Base-by-base conservation (phyloP, 2,888 invertebrate species). In the Tenthredo mesomela region DNA sequence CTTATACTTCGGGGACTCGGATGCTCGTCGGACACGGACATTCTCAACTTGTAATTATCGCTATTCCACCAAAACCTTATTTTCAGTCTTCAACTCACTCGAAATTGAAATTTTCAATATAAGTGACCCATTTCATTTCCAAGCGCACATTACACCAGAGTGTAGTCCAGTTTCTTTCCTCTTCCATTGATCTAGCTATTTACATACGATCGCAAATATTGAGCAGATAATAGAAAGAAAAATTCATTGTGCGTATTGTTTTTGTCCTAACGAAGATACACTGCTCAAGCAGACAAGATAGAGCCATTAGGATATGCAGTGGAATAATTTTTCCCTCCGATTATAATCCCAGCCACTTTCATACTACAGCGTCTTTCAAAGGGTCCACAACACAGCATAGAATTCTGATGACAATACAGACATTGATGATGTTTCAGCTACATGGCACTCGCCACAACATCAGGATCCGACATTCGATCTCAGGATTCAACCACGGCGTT, bases 1-100 rank as follows among this genome's bases (percentile, higher is more conserved):
- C 85, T 87, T 83, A 85, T 88, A 82, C 87, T 88, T 9, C 70
- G 80, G 37, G 87, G 85, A 43, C 88, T 88, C 25, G 88, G 88
- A 0, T 88, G 88, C 80, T 84, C 88, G n/a, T 84, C 86, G 77
- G 85, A 87, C 85, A 82, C 86, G 15, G 77, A 67, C 9, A 82
- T 86, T 70, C 73, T 88, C 43, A 86, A 75, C 47, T 70, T 85
- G 86, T 86, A 47, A 58, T 47, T 2, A 47, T 25, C 6, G 10
- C n/a, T 61, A 25, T 61, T 40, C 2, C 18, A 6, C 15, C 61
- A 40, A 12, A 40, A 37, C 12, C n/a, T 58, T 21, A 15, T 37
- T 37, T 10, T 29, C 25, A 50, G 29, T 25, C 65, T 67, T 10
- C 0, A 10, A 29, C 9, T 71, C 15, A 37, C 43, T n/a, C 40